Conservation (phyloP, 2,888 invertebrate genomes). For the Himalopsyche anomala region DNA sequence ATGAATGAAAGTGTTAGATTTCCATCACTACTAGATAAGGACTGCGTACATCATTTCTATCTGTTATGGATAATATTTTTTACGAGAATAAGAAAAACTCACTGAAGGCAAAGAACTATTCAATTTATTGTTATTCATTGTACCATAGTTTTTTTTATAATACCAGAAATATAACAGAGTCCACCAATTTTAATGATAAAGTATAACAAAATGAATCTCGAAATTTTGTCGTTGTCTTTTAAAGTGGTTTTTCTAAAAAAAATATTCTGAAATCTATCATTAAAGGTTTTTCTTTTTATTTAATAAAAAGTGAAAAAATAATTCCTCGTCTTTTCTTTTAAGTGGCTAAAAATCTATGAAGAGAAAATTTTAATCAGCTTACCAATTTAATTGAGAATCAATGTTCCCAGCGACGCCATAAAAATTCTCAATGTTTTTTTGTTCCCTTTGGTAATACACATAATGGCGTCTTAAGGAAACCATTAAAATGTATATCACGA, state of each 20-base stretch:
- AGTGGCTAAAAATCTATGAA: conserved; percentile 6
- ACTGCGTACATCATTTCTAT: too few species aligned
- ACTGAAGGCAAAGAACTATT: too few species aligned
- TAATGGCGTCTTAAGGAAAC: conserved; percentile 46
- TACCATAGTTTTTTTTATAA: too few species aligned
- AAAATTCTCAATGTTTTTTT: conserved; percentile 42
- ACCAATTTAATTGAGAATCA: conserved; percentile 36
- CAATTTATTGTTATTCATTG: too few species aligned
- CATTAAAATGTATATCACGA: conserved; percentile 60
- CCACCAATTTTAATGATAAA: too few species aligned
- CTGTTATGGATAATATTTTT: too few species aligned
- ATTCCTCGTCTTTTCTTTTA: conserved; percentile 6
- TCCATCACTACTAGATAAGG: too few species aligned
- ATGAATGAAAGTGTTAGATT: too few species aligned
- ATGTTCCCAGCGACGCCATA: conserved; percentile 20
- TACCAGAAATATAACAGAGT: too few species aligned
- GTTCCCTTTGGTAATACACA: conserved; percentile 24
- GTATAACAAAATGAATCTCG: too few species aligned
- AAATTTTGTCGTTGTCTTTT: too few species aligned
- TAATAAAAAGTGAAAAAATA: not conserved
- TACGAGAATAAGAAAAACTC: too few species aligned
- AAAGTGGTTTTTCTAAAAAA: not conserved
- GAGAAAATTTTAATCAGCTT: conserved; percentile 14
- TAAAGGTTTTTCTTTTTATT: not conserved
- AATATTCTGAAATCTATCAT: not conserved